Base-by-base conservation (phyloP, 1,140 invertebrate genomes). In the Eumaeus atala region DNA sequence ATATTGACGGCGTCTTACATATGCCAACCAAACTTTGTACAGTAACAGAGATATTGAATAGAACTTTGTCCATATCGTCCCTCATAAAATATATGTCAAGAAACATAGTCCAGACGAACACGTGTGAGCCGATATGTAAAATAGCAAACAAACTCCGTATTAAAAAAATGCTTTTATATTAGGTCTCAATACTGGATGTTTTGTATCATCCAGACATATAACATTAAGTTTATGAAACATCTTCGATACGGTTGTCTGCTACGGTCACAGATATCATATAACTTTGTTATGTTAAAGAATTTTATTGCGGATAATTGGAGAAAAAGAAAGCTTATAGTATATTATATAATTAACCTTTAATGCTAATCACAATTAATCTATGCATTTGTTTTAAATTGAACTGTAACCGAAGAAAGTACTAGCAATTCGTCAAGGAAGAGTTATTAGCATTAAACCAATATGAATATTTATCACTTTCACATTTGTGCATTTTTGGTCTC, bases 131-230 rank as follows among this genome's bases (percentile, higher is more conserved):
- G 21, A 67, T 49, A 50, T 79, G 69, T 37, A 75, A 21, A 42
- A 58, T 36, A 44, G 68, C 67, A 38, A 63, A 76, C n/a, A 55
- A 21, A 36, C 40, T 47, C 12, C 62, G 61, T 1, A 59, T 56
- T 9, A 66, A 59, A 53, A 60, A 69, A 84, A 62, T 7, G 64
- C 70, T 60, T 67, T 72, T 51, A 84, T 59, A 44, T 78, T 76
- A 14, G 77, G 76, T 6, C 74, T 76, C 52, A 83, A 56, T 38
- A 81, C 61, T 48, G 77, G 76, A 56, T 73, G 51, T 40, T 68
- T 66, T 4, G 72, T 64, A 52, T 78, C 63, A 49, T 80, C 77
- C 9, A 77, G 58, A 0, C 42, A 42, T 28, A 3, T 28, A 3
- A 28, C 6, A 3, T 28, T 28, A 59, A 66, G 51, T 59, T 50